A percentile compares a stretch with the other conserved stretches of the same genome.
Conservation (phyloP, 2,888 invertebrate genomes). For the Phlogophora meticulosa region DNA sequence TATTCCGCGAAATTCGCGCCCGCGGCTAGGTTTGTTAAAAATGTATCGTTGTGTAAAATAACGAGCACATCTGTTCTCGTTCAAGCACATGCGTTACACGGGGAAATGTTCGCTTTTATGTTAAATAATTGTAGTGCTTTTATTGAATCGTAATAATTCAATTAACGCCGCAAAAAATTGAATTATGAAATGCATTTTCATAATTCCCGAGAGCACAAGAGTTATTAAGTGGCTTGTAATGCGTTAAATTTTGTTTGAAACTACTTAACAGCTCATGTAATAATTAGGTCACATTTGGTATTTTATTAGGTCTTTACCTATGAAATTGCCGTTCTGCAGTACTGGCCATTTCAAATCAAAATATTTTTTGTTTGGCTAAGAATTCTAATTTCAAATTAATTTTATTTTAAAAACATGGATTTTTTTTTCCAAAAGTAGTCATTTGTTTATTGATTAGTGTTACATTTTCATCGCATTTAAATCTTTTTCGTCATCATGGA, state of each 20-base stretch:
- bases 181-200: constrained; percentile 53
- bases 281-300: constrained; percentile 19
- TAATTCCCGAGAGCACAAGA: constrained; percentile 22
- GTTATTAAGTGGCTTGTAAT: constrained; percentile 25
- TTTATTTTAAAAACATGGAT: no score
- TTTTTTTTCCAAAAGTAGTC: no score
- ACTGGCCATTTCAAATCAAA: no score
- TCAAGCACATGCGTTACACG: constrained; percentile 66
- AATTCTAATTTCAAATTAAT: no score
- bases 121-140: constrained; percentile 70
- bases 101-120: constrained; percentile 72
- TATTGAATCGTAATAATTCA: constrained; percentile 74
- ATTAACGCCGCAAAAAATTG: constrained; percentile 64
- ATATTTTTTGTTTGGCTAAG: no score
- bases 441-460: no score
- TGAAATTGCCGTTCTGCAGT: no score
- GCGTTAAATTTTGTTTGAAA: constrained; percentile 23
- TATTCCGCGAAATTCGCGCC: constrained; percentile 65
- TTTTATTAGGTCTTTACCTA: no score
- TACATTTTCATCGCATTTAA: no score
- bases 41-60: constrained; percentile 74
- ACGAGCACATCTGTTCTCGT: constrained; percentile 70
- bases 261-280: constrained; percentile 7
- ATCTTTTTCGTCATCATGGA: no score
- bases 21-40: constrained; percentile 71